phyloP scores from a whole-genome alignment of 2,797 vertebrate genomes.

The Poeciliopsis presidionis region DNA sequence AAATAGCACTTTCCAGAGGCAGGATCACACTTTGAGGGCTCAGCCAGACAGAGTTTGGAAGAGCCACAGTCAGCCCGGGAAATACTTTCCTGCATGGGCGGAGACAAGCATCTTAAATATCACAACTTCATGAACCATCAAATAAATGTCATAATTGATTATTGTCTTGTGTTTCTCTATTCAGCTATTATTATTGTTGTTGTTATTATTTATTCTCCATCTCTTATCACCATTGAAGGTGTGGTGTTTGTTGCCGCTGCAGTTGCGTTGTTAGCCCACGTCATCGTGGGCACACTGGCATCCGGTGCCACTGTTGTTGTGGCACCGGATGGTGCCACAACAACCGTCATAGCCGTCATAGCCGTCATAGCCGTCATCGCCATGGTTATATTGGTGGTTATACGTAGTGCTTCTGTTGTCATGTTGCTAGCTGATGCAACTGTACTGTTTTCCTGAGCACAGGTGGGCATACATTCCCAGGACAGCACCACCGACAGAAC shows the following conservation, averaged over 20 bases:
- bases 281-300: too few relatives aligned
- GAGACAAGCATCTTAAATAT: not conserved
- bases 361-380: too few relatives aligned
- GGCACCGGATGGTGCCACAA: too few relatives aligned
- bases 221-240: slow-evolving; percentile 19
- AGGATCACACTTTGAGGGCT: slow-evolving; percentile 31
- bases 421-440: too few relatives aligned
- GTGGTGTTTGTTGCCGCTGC: not conserved
- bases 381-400: too few relatives aligned
- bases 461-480: slow-evolving; percentile 16
- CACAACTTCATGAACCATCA: not conserved
- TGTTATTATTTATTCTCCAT: not conserved
- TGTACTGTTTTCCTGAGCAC: not conserved
- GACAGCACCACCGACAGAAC: slow-evolving; percentile 39
- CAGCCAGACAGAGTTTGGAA: not conserved
- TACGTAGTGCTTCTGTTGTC: not conserved
- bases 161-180: not conserved
- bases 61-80: slow-evolving; percentile 10
- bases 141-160: not conserved
- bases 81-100: not conserved
- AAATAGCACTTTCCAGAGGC: slow-evolving; percentile 9
- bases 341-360: too few relatives aligned
- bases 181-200: not conserved
- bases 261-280: too few relatives aligned
- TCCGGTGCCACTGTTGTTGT: too few relatives aligned